phyloP scores from a whole-genome alignment of 2,888 invertebrate genomes.

The Drepana falcataria region DNA sequence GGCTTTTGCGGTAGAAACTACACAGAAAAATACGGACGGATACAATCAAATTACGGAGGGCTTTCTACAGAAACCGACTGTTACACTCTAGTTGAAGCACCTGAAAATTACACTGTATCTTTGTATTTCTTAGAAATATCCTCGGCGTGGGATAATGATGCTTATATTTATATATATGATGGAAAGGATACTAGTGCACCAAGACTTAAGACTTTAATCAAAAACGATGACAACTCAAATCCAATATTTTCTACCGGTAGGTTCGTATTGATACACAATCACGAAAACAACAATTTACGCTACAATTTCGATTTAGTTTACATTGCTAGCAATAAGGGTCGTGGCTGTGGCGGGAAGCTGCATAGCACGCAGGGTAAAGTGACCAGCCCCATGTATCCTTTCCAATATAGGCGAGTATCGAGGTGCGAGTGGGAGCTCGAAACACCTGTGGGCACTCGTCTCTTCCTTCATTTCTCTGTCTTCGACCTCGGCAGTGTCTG shows the following conservation, averaged over 20 bases:
- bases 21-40: conserved; percentile 83
- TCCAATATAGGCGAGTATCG: conserved; percentile 42
- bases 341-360: conserved; percentile 61
- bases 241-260: conserved; percentile 84
- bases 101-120: conserved; percentile 83
- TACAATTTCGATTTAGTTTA: conserved; percentile 50
- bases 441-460: conserved; percentile 45
- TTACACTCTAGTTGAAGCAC: conserved; percentile 81
- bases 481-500: conserved; percentile 84
- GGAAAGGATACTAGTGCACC: conserved; percentile 41
- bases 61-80: conserved; percentile 61
- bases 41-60: conserved; percentile 54
- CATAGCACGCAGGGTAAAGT: conserved; percentile 44
- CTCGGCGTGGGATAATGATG: conserved; percentile 34
- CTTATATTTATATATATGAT: conserved; percentile 61
- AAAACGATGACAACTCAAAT: conserved; percentile 22
- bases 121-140: conserved; percentile 73
- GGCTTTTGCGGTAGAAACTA: conserved; percentile 81
- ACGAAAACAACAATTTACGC: conserved; percentile 31
- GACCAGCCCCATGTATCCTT: conserved; percentile 63
- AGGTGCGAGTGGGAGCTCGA: conserved; percentile 65
- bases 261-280: conserved; percentile 77
- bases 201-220: conserved; percentile 29
- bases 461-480: conserved; percentile 50
- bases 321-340: conserved; percentile 53